Evolutionary conservation across 1,140 invertebrate genomes (phyloP).

Genomic region (Diorhabda carinulata): DNA sequence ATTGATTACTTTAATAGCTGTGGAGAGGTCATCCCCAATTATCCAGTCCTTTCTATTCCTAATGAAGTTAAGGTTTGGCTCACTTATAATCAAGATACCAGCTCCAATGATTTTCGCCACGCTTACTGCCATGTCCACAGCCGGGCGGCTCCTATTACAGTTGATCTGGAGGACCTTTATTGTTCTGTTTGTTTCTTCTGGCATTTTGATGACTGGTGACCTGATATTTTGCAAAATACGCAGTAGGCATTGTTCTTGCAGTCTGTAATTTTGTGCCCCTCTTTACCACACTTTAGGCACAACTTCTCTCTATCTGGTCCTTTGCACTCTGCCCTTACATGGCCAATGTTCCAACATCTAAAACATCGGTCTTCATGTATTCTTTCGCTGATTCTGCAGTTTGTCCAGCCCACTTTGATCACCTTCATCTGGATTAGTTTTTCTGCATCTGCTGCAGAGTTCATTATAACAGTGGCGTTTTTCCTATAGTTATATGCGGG

Average conservation of each 20-base stretch:
- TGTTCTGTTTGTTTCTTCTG: background rate
- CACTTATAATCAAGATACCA: background rate
- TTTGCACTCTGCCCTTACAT: constrained; percentile 7
- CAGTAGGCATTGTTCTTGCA: constrained; percentile 7
- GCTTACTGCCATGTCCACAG: background rate
- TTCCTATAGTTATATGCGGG: constrained; percentile 3
- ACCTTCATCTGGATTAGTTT: constrained; percentile 1
- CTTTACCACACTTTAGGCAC: constrained; percentile 13
- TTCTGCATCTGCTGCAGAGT: background rate
- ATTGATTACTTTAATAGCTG: too few relatives aligned
- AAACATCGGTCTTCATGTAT: constrained; percentile 10
- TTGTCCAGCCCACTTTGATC: constrained; percentile 12
- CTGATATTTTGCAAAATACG: constrained; percentile 6
- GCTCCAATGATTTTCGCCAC: background rate
- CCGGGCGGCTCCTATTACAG: background rate
- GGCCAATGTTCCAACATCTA: constrained; percentile 19
- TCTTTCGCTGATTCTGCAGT: constrained; percentile 8
- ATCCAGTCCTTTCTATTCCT: too few relatives aligned
- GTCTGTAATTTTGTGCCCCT: constrained; percentile 5
- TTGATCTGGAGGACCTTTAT: background rate
- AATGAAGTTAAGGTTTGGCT: too few relatives aligned
- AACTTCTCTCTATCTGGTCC: constrained; percentile 10
- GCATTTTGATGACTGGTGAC: constrained; percentile 7
- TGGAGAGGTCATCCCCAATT: too few relatives aligned
- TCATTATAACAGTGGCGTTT: constrained; percentile 4